Evolutionary conservation across 2,113 vertebrate genomes (phyloP), one percentile per base, ranked within the genome.

Genomic region (Urocolius indicus): DNA sequence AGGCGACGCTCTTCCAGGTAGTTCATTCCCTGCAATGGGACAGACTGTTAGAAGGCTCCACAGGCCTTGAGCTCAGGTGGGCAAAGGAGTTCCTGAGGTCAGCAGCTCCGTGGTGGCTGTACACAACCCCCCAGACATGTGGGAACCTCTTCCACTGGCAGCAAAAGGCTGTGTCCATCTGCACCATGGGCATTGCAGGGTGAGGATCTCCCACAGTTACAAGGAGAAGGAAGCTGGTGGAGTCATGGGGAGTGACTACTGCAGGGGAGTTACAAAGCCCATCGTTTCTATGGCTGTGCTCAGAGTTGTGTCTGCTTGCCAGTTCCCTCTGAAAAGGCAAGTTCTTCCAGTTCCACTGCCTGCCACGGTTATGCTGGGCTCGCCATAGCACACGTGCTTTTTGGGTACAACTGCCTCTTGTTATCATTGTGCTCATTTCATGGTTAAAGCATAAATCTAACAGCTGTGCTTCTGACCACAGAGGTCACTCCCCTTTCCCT

Each of bases 1-100:
- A 99, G 95, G 78, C 98, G 98, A 20, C 98, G 98, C 51, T 99
- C 99, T 89, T 99, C 99, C 93, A 99, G 97, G 63, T 99, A 99
- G 96, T 97, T 99, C 99, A 99, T 99, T 10, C 99, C 99, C 99
- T 99, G 91, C 88, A 96, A 92, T 13, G 24, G 0, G 4, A 84
- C 11, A 72, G 32, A 22, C 11, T 5, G 3, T 7, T 62, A 24
- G 62, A 69, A 29, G 22, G 63, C 20, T 66, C 26, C 14, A 2
- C 9, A 5, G 1, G 5, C 63, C 55, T 1, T 2, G 49, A 22
- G 20, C 49, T 75, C 4, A 3, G 16, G 49, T 0, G 1, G 0
- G 4, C 49, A 26, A 45, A 15, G 0, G 4, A 69, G 59, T 18
- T 57, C 51, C 48, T 21, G 21, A 65, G 61, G 4, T 73, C 54